phyloP scores from a whole-genome alignment of 2,113 vertebrate species.

The Phoxinus phoxinus region DNA sequence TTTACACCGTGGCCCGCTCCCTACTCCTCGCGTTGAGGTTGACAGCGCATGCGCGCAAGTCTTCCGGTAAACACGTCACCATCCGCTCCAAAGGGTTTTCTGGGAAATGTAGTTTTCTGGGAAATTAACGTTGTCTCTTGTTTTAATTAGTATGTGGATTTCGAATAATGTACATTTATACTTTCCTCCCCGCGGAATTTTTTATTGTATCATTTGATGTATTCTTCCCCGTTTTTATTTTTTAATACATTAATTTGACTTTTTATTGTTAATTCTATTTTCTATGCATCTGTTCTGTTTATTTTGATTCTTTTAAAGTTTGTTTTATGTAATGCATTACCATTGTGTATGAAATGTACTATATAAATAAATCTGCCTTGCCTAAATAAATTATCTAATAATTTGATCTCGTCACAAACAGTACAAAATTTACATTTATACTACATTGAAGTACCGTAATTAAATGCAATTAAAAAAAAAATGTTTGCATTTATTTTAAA shows the following conservation, averaged over 20 bases:
- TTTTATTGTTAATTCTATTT: neutral
- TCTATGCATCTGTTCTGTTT: neutral
- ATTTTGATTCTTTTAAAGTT: neutral
- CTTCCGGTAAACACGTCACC: conserved; percentile 69
- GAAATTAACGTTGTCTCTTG: neutral
- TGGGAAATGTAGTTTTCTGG: conserved; percentile 40
- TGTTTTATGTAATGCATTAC: neutral
- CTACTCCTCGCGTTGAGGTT: conserved; percentile 77
- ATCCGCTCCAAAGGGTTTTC: neutral
- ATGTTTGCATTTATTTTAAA: too few relatives aligned
- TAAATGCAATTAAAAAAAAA: neutral
- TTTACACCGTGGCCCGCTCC: conserved; percentile 77
- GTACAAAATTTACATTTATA: neutral
- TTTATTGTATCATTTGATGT: neutral
- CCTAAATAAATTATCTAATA: neutral
- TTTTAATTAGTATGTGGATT: neutral
- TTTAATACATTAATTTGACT: neutral
- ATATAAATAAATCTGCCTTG: neutral
- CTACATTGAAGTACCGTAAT: neutral
- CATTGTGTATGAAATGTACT: neutral
- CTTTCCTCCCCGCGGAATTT: neutral
- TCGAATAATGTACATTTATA: neutral
- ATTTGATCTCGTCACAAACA: neutral
- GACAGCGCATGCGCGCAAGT: conserved; percentile 63
- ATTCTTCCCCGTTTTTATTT: neutral